A percentile compares a stretch with the other conserved stretches of the same genome.
These are phyloP conservation scores for Campoplex capitator DNA, from an alignment of 2,888 invertebrate species.

Conservation along the genomic window DNA sequence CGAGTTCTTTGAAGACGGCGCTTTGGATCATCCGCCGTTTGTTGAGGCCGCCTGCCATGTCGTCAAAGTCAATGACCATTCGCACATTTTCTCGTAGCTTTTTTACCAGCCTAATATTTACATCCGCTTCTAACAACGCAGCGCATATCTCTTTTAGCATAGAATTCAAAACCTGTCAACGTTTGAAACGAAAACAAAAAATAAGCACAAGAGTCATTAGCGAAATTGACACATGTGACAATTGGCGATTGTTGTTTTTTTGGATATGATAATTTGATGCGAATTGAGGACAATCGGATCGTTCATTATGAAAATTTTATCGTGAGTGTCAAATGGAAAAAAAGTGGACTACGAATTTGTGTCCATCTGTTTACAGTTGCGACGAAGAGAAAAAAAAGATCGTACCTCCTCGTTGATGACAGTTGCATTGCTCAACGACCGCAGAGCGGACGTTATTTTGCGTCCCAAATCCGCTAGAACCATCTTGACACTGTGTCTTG, in stretches of 20 bases:
- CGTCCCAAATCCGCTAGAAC: constrained; percentile 99
- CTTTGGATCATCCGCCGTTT: constrained; percentile 99
- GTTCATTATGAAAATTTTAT: background rate
- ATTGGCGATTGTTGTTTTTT: background rate
- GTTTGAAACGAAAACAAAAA: constrained; percentile 67
- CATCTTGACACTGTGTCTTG: constrained; percentile 88
- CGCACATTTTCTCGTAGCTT: constrained; percentile 93
- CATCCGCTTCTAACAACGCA: constrained; percentile 96
- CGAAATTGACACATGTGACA: constrained; percentile 26
- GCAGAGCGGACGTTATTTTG: constrained; percentile 99
- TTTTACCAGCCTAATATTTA: constrained; percentile 88
- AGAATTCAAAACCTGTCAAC: constrained; percentile 94
- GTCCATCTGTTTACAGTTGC: constrained; percentile 78
- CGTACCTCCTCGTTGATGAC: constrained; percentile 98
- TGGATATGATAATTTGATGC: background rate
- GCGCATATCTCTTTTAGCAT: constrained; percentile 99
- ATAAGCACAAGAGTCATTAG: constrained; percentile 6
- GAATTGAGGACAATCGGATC: background rate
- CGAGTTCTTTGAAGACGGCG: constrained; percentile 98
- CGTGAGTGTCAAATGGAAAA: background rate
- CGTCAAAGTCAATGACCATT: constrained; percentile 99
- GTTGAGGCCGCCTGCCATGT: constrained; percentile 99
- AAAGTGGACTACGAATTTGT: background rate
- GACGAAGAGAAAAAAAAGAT: constrained; percentile 54
- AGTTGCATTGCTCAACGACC: constrained; percentile 98